Base-by-base conservation (phyloP, 2,888 invertebrate species). In the Adelphocoris suturalis region DNA sequence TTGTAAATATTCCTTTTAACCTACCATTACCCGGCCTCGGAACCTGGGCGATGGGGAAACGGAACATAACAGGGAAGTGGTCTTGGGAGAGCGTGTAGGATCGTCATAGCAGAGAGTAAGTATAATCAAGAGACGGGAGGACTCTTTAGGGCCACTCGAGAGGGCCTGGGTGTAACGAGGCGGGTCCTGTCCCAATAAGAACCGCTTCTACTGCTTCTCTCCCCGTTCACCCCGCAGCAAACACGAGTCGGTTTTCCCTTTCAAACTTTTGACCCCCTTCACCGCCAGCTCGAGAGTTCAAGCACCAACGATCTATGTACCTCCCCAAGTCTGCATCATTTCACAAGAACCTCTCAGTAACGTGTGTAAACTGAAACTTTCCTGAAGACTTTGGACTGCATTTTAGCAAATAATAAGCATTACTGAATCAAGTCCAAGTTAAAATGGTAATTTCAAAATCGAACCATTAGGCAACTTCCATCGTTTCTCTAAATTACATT, bases 1-100 rank as follows among this genome's bases (percentile, higher is more conserved):
- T 37, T 57, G 85, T 85, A 85, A 85, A 85, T 85, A 85, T 85
- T 85, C 61, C 85, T 61, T 85, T 85, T 85, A 85, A 85, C 85
- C 85, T 85, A 85, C 85, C 85, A 85, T 85, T 85, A 85, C 85
- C 61, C 85, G 28, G 27, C 85, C 85, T 85, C 85, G 19, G 84
- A 37, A 37, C 78, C 78, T 19, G 82, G 27, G 11, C 13, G 82
- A 52, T 52, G 82, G 82, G 78, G 46, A 13, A 46, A 19, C 14
- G 78, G 37, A 19, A 61, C 85, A 85, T 85, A 85, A 85, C 85
- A 16, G 85, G 46, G 46, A 85, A 85, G 85, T 85, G 85, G 85
- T 85, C 85, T 85, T 61, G 85, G 48, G 85, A 85, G 85, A 85
- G 82, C 85, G 85, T 85, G 61, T 57, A 61, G 61, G 61, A 84